Evolutionary conservation across 2,113 vertebrate genomes (phyloP), one percentile per base, ranked within the genome.

Genomic region (Phrynosoma platyrhinos): DNA sequence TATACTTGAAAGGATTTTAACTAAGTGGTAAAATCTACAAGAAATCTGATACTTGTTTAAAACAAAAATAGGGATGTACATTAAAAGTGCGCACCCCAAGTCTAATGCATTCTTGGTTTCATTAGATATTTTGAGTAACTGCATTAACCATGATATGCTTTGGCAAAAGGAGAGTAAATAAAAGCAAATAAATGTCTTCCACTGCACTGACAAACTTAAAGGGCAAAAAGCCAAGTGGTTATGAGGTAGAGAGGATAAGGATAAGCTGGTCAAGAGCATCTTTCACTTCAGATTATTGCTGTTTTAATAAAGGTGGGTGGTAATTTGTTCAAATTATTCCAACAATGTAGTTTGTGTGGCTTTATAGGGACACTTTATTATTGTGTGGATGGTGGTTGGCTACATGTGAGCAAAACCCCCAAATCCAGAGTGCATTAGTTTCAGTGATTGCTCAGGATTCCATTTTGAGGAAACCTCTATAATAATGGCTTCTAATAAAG

Each of bases 71-170:
- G 21, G 13, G 52, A 58, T n/a, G 7, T 32, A 27, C 30, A 7
- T 23, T 42, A 4, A 18, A 7, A 7, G 18, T 40, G 10, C 75
- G 10, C 75, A 21, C 40, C 75, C 20, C 84, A 87, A 86, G 93
- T 74, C 86, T 42, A 8, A 90, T 78, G 53, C 90, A 94, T 89
- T 93, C 58, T 90, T 94, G 91, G 55, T 85, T 93, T 82, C 77
- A 87, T 93, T 87, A 89, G 92, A 95, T 88, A 85, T 93, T 80
- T 92, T 88, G 90, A 95, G 87, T 94, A 94, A 93, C 85, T 95
- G 87, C 92, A 89, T 95, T 95, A 95, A 94, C 95, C 93, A 94
- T 88, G 68, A 92, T 91, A 86, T 94, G 80, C 89, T 96, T 94
- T 92, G 92, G 93, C 91, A 92, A 82, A 86, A 91, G 85, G 87